These are phyloP conservation scores for Thinocorus orbignyianus DNA, from an alignment of 2,113 vertebrate species.

Conservation along the genomic window DNA sequence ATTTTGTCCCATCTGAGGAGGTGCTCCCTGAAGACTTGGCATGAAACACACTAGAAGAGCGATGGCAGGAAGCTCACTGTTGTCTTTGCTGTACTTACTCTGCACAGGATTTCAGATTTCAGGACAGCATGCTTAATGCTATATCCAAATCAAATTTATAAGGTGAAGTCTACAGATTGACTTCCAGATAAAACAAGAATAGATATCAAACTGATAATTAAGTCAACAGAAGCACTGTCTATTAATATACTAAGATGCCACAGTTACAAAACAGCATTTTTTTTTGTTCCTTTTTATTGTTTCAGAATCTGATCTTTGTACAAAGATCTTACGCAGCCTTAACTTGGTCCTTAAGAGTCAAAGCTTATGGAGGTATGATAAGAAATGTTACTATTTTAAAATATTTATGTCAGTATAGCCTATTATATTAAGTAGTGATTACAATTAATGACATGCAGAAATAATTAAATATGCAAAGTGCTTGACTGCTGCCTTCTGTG, in stretches of 20 bases:
- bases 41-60: background rate
- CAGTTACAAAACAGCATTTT: background rate
- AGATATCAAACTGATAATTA: background rate
- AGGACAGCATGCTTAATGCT: background rate
- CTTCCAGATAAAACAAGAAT: background rate
- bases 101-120: background rate
- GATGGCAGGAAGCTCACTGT: background rate
- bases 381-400: background rate
- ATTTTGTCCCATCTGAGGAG: background rate
- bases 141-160: background rate
- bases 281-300: background rate
- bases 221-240: background rate
- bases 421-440: background rate
- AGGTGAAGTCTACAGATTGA: background rate
- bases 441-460: background rate
- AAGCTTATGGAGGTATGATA: background rate
- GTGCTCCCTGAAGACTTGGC: background rate
- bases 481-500: background rate
- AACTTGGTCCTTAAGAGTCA: background rate
- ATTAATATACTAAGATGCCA: background rate
- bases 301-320: background rate
- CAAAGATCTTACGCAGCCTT: background rate
- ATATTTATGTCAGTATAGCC: background rate
- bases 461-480: background rate
- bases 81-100: background rate